Percentiles rank a stretch among this genome's conserved stretches.
Evolutionary conservation across 2,888 invertebrate species (phyloP).

Genomic region (Mythimna impura): DNA sequence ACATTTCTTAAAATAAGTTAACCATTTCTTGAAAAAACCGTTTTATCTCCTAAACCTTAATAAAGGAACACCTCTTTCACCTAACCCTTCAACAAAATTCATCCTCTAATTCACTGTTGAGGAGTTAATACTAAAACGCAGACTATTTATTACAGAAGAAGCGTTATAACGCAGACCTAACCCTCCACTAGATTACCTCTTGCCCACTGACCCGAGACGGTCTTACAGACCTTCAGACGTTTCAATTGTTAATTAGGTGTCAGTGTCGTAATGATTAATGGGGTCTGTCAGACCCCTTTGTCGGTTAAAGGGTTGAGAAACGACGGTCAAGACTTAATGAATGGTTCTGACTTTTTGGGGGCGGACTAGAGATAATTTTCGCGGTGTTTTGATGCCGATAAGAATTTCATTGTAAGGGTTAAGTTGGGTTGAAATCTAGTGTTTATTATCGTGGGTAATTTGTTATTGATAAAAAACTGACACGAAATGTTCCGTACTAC

Average conservation of each 20-base stretch:
- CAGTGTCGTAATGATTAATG: constrained; percentile 71
- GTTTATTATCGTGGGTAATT: background rate
- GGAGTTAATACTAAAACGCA: constrained; percentile 15
- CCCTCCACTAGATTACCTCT: constrained; percentile 64
- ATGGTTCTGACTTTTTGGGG: constrained; percentile 63
- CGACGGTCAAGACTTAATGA: constrained; percentile 67
- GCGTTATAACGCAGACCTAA: constrained; percentile 37
- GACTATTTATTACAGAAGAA: constrained; percentile 48
- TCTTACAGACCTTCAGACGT: constrained; percentile 63
- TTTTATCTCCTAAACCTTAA: background rate
- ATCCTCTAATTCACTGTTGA: constrained; percentile 4
- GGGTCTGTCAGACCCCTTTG: constrained; percentile 68
- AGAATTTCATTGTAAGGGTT: constrained; percentile 44
- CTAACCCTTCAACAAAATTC: constrained; percentile 10
- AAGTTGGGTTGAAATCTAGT: constrained; percentile 15
- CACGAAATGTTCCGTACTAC: too few relatives aligned
- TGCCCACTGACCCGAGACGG: constrained; percentile 64
- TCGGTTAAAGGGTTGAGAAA: constrained; percentile 69
- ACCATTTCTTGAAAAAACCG: background rate
- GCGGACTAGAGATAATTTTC: constrained; percentile 55
- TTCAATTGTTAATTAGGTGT: constrained; percentile 75
- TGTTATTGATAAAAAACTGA: background rate
- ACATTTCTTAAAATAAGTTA: too few relatives aligned
- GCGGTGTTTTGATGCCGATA: constrained; percentile 46
- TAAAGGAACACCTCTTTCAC: background rate